Evolutionary conservation across 2,888 invertebrate genomes (phyloP), one percentile per base, ranked within the genome.

Genomic region (Lasioglossum morio): DNA sequence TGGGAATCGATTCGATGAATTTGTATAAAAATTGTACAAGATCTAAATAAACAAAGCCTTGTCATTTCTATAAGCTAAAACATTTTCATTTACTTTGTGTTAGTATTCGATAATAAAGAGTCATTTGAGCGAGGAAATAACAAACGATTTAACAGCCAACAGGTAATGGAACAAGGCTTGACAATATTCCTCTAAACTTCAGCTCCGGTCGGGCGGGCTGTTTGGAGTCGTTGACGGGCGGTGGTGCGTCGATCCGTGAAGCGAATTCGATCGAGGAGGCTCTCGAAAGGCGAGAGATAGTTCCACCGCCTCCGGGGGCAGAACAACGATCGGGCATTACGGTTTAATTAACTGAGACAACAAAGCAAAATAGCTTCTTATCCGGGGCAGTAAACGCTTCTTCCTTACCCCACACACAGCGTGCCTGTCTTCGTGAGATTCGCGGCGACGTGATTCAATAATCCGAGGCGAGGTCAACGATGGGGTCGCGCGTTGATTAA

Each of bases 401-500:
- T 8, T 66, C 34, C 66, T 19, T 8, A 34, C 19, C 1, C 66
- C 34, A 19, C 16, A 19, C 19, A 16, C 19, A 3, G 19, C 53
- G 10, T 10, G 53, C 10, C 23, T 48, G 19, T 48, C 48, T 23
- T 19, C 7, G 48, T 48, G 66, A 66, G 66, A 66, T 66, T 30
- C n/a, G 46, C 66, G 40, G 37, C 66, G 23, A 30, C 30, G 80
- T 91, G 91, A 92, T 91, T 90, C 87, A 92, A 91, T 93, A 92
- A 93, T 90, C 83, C 83, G 78, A 79, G 82, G 82, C 87, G 89
- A 91, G 92, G 89, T 88, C 88, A 90, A 75, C 74, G 83, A 57
- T 88, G 88, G 70, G 91, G 90, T 90, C 89, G 79, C 82, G 84
- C 87, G 92, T 91, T 89, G 92, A 92, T 93, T 91, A 89, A 90